Percentiles rank a stretch among this genome's conserved stretches.
Evolutionary conservation across 2,113 vertebrate genomes (phyloP).

Genomic region (Erinaceus europaeus): DNA sequence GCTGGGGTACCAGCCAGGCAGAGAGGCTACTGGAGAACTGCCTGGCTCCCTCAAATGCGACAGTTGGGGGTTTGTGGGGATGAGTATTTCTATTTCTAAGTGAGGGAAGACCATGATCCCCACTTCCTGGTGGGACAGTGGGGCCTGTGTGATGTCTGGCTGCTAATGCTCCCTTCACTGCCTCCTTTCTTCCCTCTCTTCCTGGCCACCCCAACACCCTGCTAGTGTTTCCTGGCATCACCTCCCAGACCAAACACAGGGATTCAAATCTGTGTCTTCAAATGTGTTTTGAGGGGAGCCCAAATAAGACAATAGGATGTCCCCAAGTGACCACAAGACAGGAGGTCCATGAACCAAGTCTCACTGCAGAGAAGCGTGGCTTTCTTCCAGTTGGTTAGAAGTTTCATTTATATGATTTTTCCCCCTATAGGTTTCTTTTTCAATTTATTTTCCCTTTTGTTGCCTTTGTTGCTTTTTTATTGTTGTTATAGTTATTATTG

Average conservation of each 20-base stretch:
- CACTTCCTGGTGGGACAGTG: not conserved
- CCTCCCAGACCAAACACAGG: not conserved
- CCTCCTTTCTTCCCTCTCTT: not conserved
- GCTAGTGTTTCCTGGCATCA: not conserved
- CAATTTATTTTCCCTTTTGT: too few relatives aligned
- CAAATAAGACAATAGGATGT: not conserved
- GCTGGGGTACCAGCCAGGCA: too few relatives aligned
- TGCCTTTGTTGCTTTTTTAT: too few relatives aligned
- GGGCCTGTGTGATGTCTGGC: fast-evolving
- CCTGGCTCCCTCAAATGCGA: too few relatives aligned
- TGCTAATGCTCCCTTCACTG: not conserved
- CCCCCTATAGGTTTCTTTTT: too few relatives aligned
- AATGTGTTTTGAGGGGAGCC: not conserved
- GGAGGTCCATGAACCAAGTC: not conserved
- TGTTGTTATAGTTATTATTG: too few relatives aligned
- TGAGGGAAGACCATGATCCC: not conserved
- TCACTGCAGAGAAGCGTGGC: not conserved
- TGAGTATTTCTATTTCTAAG: not conserved
- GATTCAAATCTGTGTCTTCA: not conserved
- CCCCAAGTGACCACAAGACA: not conserved
- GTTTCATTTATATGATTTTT: not conserved
- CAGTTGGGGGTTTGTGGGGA: not conserved
- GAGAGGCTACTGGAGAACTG: too few relatives aligned
- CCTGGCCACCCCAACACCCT: not conserved
- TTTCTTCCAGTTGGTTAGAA: not conserved